phyloP scores from a whole-genome alignment of 2,888 invertebrate species.

The Cataglyphis altisquamis region DNA sequence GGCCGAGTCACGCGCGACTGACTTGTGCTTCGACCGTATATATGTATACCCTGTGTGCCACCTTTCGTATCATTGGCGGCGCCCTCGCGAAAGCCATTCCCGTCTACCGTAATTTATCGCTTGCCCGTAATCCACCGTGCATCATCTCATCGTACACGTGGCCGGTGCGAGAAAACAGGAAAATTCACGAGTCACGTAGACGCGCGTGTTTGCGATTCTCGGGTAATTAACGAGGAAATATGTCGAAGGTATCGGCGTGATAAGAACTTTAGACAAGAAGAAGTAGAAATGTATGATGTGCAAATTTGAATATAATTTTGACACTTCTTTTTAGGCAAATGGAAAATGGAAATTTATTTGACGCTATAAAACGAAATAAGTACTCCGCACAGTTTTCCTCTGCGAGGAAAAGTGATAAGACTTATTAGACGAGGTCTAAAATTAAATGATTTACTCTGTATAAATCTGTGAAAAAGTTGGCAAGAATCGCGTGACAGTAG shows the following conservation, averaged over 20 bases:
- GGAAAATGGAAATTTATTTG: neutral
- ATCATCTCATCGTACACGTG: constrained; percentile 20
- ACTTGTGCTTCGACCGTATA: constrained; percentile 47
- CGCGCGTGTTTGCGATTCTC: constrained; percentile 2
- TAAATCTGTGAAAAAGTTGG: neutral
- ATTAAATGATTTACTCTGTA: neutral
- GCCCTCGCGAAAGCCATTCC: constrained; percentile 24
- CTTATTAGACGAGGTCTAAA: neutral
- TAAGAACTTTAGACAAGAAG: neutral
- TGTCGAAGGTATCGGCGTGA: neutral
- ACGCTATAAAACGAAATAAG: neutral
- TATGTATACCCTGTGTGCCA: neutral
- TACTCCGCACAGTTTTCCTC: neutral
- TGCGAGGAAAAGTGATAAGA: neutral
- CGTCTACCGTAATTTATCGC: constrained; percentile 44
- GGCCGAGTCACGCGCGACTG: constrained; percentile 53
- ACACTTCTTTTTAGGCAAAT: neutral
- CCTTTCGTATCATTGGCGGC: constrained; percentile 38
- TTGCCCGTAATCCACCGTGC: constrained; percentile 27
- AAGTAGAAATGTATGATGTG: neutral
- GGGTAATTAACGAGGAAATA: constrained; percentile 30
- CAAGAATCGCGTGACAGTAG: neutral
- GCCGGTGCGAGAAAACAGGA: constrained; percentile 22
- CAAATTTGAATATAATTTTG: neutral
- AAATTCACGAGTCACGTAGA: constrained; percentile 7